Evolutionary conservation across 2,113 vertebrate species (phyloP).

Genomic region (Orycteropus afer): DNA sequence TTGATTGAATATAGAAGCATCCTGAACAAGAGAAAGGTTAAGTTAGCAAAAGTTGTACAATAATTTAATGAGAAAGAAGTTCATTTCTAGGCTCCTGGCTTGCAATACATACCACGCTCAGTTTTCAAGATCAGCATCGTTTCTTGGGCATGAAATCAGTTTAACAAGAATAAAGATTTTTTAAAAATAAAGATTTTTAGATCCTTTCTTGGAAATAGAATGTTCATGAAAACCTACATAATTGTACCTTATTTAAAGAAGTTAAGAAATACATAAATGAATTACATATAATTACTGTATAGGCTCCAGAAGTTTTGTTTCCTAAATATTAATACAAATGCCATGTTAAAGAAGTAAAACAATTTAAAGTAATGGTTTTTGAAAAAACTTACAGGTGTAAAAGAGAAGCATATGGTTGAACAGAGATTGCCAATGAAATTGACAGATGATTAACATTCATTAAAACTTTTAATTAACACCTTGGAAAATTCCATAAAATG

Average conservation of each 20-base stretch:
- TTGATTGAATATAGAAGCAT: not conserved
- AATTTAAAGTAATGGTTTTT: slow-evolving; percentile 81
- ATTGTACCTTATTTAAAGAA: slow-evolving; percentile 24
- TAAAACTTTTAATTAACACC: slow-evolving; percentile 90
- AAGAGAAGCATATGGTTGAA: slow-evolving; percentile 86
- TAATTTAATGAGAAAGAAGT: slow-evolving; percentile 11
- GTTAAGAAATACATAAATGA: slow-evolving; percentile 58
- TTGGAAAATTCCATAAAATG: slow-evolving; percentile 84
- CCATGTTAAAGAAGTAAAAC: slow-evolving; percentile 82
- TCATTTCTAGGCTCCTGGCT: not conserved
- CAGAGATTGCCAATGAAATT: slow-evolving; percentile 84
- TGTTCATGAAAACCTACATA: not conserved
- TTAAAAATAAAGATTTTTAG: not conserved
- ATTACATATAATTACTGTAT: slow-evolving; percentile 56
- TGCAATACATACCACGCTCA: not conserved
- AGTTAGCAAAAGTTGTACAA: not conserved
- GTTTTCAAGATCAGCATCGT: not conserved
- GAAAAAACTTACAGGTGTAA: slow-evolving; percentile 86
- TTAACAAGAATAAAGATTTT: slow-evolving; percentile 10
- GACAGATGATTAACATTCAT: slow-evolving; percentile 88
- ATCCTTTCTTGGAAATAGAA: not conserved
- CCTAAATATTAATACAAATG: slow-evolving; percentile 87
- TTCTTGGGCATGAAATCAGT: not conserved
- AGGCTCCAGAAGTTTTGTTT: slow-evolving; percentile 81
- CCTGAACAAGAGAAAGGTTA: not conserved